These are phyloP conservation scores for Pagetopsis macropterus DNA, from an alignment of 2,797 vertebrate genomes.

Conservation along the genomic window DNA sequence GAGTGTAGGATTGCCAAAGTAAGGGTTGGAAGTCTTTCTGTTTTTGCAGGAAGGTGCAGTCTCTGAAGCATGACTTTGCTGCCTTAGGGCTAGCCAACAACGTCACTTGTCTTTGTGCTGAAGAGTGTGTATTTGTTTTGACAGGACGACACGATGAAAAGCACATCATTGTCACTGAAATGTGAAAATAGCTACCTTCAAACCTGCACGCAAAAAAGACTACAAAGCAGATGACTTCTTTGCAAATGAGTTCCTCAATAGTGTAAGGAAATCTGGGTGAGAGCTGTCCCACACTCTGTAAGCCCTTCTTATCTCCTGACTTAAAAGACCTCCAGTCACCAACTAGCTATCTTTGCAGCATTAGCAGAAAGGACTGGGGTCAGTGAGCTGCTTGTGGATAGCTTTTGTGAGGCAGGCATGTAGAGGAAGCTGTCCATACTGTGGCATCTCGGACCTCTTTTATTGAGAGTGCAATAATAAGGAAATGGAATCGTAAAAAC, in stretches of 20 bases:
- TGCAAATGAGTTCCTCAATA: slow-evolving; percentile 5
- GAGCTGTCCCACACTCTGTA: background rate
- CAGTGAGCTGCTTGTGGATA: slow-evolving; percentile 40
- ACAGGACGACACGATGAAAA: slow-evolving; percentile 8
- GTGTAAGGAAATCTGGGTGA: slow-evolving; percentile 8
- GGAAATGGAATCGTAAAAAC: slow-evolving; percentile 60
- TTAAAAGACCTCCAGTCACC: slow-evolving; percentile 21
- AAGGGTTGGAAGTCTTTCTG: slow-evolving; percentile 1
- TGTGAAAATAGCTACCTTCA: background rate
- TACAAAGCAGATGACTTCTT: background rate
- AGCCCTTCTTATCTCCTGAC: slow-evolving; percentile 11
- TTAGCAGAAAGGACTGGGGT: slow-evolving; percentile 42
- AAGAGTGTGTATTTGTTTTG: slow-evolving; percentile 8
- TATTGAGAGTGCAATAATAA: slow-evolving; percentile 57
- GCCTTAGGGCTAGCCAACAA: slow-evolving; percentile 12
- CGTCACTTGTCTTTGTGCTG: slow-evolving; percentile 12
- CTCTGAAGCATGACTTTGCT: slow-evolving; percentile 17
- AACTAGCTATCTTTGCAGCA: slow-evolving; percentile 33
- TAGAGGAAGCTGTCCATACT: slow-evolving; percentile 57
- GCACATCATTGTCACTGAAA: slow-evolving; percentile 8
- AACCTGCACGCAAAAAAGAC: background rate
- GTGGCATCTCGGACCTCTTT: slow-evolving; percentile 54
- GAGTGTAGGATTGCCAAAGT: background rate
- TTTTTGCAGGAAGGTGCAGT: slow-evolving; percentile 21
- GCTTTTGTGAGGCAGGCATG: slow-evolving; percentile 41